These are phyloP conservation scores for Lateolabrax maculatus DNA, from an alignment of 2,797 vertebrate species.

Conservation along the genomic window DNA sequence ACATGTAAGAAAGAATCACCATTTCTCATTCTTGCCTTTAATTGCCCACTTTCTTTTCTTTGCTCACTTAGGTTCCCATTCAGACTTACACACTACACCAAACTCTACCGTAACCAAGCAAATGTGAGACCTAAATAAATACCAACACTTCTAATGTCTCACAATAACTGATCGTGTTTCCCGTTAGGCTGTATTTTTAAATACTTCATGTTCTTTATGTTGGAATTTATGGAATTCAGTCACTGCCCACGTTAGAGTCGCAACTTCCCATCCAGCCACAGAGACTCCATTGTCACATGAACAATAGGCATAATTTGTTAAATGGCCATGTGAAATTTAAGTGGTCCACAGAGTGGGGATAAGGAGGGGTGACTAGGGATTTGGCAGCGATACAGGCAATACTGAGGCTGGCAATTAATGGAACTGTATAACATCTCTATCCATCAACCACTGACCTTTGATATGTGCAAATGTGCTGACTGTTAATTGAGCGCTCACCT, in stretches of 20 bases:
- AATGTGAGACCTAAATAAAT: conserved; percentile 12
- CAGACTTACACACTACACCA: not conserved
- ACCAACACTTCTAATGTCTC: not conserved
- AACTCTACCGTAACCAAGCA: not conserved
- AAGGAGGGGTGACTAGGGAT: conserved; percentile 1
- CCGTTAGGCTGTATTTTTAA: conserved; percentile 15
- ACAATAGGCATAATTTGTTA: conserved; percentile 71
- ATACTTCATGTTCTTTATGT: conserved; percentile 33
- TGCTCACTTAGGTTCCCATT: not conserved
- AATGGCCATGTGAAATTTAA: conserved; percentile 68
- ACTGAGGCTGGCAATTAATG: conserved; percentile 7
- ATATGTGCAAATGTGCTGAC: conserved; percentile 18
- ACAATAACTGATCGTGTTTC: conserved; percentile 13
- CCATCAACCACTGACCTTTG: conserved; percentile 28
- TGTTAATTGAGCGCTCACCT: conserved; percentile 31
- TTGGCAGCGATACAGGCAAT: conserved; percentile 32
- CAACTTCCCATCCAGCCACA: conserved; percentile 60
- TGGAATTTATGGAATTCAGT: conserved; percentile 73
- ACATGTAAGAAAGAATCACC: conserved; percentile 21
- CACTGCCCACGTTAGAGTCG: conserved; percentile 37
- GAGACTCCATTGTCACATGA: conserved; percentile 73
- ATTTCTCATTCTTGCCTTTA: conserved; percentile 21
- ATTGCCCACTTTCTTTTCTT: conserved; percentile 49
- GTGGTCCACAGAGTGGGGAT: conserved; percentile 46
- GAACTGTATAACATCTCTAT: conserved; percentile 23